Conservation (phyloP, 2,113 vertebrate species). For the Gadus chalcogrammus region DNA sequence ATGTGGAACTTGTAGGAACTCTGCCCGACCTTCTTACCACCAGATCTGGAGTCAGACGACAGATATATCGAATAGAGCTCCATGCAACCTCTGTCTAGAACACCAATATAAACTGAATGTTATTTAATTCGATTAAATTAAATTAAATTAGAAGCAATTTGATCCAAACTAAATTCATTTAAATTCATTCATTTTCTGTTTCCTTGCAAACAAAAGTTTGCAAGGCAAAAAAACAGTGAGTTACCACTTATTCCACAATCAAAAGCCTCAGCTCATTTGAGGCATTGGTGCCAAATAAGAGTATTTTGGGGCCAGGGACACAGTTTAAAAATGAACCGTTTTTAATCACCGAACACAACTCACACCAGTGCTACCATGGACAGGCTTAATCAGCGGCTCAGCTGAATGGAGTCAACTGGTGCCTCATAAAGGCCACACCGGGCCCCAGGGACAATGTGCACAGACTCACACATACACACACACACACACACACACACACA, state of each 20-base stretch:
- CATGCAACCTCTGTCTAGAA: too few species aligned
- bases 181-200: neutral
- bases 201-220: neutral
- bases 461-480: constrained; percentile 5
- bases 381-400: constrained; percentile 62
- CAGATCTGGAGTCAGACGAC: too few species aligned
- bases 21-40: too few species aligned
- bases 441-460: constrained; percentile 16
- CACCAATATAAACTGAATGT: too few species aligned
- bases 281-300: neutral
- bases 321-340: constrained; percentile 59
- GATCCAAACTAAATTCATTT: too few species aligned
- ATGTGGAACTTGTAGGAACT: too few species aligned
- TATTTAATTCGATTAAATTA: too few species aligned
- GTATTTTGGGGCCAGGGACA: constrained; percentile 56
- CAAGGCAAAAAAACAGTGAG: neutral
- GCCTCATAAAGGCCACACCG: constrained; percentile 49
- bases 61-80: too few species aligned
- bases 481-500: neutral
- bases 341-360: constrained; percentile 67
- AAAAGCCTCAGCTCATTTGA: too few species aligned
- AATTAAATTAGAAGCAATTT: too few species aligned
- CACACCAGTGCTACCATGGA: constrained; percentile 52
- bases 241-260: neutral
- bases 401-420: constrained; percentile 56